Evolutionary conservation across 2,888 invertebrate species (phyloP).

Genomic region (Trichopoda pennipes): DNA sequence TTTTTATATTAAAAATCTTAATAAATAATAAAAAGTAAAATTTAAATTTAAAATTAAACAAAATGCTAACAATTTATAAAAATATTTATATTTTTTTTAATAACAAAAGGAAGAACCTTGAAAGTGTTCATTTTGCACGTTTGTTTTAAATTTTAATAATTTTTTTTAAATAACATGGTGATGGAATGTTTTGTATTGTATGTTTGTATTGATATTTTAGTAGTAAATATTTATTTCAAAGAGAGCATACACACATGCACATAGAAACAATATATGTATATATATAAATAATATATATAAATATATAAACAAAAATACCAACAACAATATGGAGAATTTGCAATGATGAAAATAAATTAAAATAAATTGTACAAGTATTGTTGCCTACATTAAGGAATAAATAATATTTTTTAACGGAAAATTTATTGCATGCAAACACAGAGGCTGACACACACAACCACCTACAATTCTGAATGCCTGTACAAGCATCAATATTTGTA

Average conservation of each 20-base stretch:
- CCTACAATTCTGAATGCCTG: not conserved
- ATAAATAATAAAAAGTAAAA: not conserved
- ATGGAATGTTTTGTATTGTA: not conserved
- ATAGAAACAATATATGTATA: not conserved
- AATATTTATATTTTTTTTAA: not conserved
- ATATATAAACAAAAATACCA: constrained; percentile 11
- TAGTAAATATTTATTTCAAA: constrained; percentile 46
- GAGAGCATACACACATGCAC: not conserved
- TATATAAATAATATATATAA: not conserved
- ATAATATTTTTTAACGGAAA: constrained; percentile 52
- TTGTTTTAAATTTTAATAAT: constrained; percentile 21
- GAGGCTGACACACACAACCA: not conserved
- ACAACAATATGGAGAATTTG: constrained; percentile 9
- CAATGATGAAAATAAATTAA: constrained; percentile 15
- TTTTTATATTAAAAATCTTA: no score
- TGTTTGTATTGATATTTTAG: constrained; percentile 13
- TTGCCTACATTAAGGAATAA: constrained; percentile 36
- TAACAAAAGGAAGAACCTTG: constrained; percentile 29
- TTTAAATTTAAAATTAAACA: constrained; percentile 24
- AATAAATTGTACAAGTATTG: constrained; percentile 26
- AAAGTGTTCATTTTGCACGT: constrained; percentile 33
- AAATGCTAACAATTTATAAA: constrained; percentile 7
- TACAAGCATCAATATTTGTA: not conserved
- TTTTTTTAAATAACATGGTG: constrained; percentile 3
- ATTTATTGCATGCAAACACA: constrained; percentile 53